Evolutionary conservation across 2,113 vertebrate species (phyloP).

Genomic region (Cygnus buccinator): DNA sequence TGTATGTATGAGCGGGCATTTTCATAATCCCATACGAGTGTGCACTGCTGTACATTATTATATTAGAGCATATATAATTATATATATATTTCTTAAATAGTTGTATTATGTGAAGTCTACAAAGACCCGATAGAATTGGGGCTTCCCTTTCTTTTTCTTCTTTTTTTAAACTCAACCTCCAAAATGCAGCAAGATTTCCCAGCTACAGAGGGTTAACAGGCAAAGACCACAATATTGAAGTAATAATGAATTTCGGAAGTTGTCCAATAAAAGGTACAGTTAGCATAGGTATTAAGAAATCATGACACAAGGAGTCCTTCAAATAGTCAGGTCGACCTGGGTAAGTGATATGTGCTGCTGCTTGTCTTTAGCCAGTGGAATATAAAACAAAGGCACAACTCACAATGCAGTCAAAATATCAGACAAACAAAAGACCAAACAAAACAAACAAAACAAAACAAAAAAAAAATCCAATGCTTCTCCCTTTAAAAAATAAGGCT

Average conservation of each 20-base stretch:
- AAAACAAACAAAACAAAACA: no score
- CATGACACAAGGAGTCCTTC: background rate
- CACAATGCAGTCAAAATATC: fast-evolving
- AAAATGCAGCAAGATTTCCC: background rate
- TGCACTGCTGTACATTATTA: background rate
- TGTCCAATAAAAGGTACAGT: background rate
- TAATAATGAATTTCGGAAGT: background rate
- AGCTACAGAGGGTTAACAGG: background rate
- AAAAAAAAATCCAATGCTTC: background rate
- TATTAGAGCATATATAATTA: background rate
- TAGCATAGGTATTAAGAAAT: background rate
- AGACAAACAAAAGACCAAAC: no score
- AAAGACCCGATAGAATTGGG: background rate
- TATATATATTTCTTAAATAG: background rate
- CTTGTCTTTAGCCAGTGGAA: background rate
- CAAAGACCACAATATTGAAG: background rate
- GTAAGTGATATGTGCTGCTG: background rate
- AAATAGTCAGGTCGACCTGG: background rate
- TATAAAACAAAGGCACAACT: background rate
- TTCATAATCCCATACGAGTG: background rate
- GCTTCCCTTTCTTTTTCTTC: background rate
- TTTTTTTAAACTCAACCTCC: background rate
- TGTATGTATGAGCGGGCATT: background rate
- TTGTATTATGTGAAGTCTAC: background rate
- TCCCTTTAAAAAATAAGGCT: background rate